Conservation (phyloP, 2,888 invertebrate genomes). For the Camptogramma bilineatum region DNA sequence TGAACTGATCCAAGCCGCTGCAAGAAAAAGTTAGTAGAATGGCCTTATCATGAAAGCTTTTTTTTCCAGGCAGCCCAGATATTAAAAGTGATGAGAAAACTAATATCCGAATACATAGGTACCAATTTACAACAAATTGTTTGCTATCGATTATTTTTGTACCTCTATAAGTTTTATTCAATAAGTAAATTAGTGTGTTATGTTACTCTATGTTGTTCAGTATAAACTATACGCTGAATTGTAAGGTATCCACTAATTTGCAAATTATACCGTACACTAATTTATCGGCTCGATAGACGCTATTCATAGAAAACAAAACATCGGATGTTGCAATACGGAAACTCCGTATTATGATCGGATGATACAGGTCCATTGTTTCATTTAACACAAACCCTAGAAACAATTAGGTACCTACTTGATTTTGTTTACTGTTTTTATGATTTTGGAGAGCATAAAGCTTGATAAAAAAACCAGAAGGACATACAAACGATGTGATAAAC, state of each 20-base stretch:
- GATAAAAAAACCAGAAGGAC: too few relatives aligned
- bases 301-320: constrained; percentile 30
- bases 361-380: neutral
- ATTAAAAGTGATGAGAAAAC: too few relatives aligned
- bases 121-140: too few relatives aligned
- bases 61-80: too few relatives aligned
- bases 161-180: too few relatives aligned
- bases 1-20: too few relatives aligned
- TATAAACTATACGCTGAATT: constrained; percentile 5
- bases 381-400: neutral
- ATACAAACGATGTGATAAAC: too few relatives aligned
- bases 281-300: constrained; percentile 28
- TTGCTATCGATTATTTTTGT: too few relatives aligned
- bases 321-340: constrained; percentile 39
- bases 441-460: neutral
- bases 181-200: constrained; percentile 11
- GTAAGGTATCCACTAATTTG: constrained; percentile 17
- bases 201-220: constrained; percentile 11
- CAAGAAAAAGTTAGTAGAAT: too few relatives aligned
- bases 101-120: too few relatives aligned
- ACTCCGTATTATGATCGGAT: constrained; percentile 50
- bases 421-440: neutral
- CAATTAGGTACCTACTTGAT: too few relatives aligned
- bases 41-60: too few relatives aligned
- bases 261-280: constrained; percentile 28